These are phyloP conservation scores for Caiman crocodilus DNA, from an alignment of 2,797 vertebrate species.

Conservation along the genomic window DNA sequence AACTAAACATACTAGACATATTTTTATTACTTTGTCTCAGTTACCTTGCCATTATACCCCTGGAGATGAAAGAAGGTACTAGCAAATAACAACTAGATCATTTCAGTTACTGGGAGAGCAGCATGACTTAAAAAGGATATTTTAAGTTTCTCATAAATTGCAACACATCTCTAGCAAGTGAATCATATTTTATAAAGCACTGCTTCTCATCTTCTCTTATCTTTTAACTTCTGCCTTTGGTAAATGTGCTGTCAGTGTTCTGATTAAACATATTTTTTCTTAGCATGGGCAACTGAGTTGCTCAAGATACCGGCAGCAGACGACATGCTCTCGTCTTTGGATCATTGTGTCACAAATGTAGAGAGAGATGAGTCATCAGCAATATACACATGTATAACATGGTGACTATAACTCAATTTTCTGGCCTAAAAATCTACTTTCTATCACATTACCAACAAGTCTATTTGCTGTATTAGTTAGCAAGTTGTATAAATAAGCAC, in stretches of 20 bases:
- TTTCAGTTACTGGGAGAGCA: neutral
- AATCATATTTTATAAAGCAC: neutral
- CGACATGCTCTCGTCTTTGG: neutral
- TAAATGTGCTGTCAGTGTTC: accelerated
- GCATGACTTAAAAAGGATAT: neutral
- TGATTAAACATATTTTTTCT: accelerated
- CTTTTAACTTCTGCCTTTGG: neutral
- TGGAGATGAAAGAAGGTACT: neutral
- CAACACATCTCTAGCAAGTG: neutral
- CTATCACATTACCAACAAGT: accelerated
- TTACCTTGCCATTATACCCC: neutral
- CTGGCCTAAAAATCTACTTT: accelerated
- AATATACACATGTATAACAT: accelerated
- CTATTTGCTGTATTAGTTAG: accelerated
- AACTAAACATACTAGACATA: neutral
- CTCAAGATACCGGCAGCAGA: accelerated
- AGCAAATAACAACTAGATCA: neutral
- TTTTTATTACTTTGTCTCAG: too few relatives aligned
- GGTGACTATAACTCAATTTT: accelerated
- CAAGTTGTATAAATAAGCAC: neutral
- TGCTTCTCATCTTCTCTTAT: neutral
- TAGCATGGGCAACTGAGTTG: neutral
- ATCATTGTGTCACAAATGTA: accelerated
- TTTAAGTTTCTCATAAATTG: neutral
- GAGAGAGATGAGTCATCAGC: neutral